Evolutionary conservation across 1,140 invertebrate species (phyloP).

Genomic region (Wasmannia auropunctata): DNA sequence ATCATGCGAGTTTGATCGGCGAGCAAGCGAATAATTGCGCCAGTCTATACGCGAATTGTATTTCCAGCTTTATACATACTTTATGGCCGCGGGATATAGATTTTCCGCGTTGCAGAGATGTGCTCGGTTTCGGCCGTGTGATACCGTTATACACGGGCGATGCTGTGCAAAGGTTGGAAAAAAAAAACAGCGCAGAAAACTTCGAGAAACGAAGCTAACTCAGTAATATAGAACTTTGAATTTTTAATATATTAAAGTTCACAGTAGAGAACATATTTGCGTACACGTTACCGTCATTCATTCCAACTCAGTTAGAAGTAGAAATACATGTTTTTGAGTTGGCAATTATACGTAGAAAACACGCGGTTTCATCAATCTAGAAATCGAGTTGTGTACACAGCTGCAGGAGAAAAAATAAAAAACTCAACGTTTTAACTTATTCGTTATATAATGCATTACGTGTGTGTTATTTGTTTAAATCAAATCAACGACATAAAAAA

Average conservation of each 20-base stretch:
- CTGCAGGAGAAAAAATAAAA: background rate
- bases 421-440: background rate
- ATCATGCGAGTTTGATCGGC: constrained; percentile 56
- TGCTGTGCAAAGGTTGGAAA: background rate
- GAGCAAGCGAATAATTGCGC: constrained; percentile 45
- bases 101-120: background rate
- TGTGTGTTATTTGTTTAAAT: constrained; percentile 17
- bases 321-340: background rate
- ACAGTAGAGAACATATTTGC: background rate
- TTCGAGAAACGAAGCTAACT: background rate
- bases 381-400: background rate
- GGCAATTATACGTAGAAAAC: background rate
- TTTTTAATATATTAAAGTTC: constrained; percentile 1
- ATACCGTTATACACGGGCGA: background rate
- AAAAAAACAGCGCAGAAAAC: constrained; percentile 14
- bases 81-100: constrained; percentile 30
- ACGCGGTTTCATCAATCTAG: background rate
- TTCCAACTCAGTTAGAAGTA: background rate
- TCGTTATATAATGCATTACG: background rate
- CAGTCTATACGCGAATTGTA: constrained; percentile 43
- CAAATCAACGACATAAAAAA: background rate
- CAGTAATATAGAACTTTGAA: background rate
- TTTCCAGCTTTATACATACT: constrained; percentile 61
- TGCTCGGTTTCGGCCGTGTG: background rate
- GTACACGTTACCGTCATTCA: background rate